Evolutionary conservation across 2,113 vertebrate genomes (phyloP).

Genomic region (Xenopus borealis): DNA sequence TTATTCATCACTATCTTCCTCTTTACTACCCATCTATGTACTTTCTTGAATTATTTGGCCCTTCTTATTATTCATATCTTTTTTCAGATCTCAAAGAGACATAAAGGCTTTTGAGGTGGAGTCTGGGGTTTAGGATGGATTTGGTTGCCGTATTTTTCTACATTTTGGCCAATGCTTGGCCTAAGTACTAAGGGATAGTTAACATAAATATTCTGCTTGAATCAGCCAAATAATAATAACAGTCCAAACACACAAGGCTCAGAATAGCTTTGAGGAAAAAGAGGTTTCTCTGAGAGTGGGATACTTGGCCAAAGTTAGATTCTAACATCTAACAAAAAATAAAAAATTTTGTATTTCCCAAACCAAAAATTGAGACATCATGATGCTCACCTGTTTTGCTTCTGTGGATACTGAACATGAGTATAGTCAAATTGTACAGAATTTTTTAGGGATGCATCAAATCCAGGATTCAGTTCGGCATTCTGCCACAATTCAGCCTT

Average conservation of each 20-base stretch:
- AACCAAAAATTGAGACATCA: too few species aligned
- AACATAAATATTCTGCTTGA: conserved; percentile 26
- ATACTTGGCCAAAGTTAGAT: conserved; percentile 1
- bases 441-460: too few species aligned
- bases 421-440: too few species aligned
- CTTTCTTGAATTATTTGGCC: conserved; percentile 4
- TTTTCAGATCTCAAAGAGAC: conserved; percentile 30
- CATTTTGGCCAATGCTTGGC: conserved; percentile 35
- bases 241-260: conserved; percentile 34
- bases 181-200: conserved; percentile 35
- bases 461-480: too few species aligned
- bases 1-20: neutral
- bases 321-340: too few species aligned
- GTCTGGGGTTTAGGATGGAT: conserved; percentile 41
- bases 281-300: conserved; percentile 29
- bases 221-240: conserved; percentile 35
- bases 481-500: too few species aligned
- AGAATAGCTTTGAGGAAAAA: conserved; percentile 36
- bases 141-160: conserved; percentile 38
- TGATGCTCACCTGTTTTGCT: too few species aligned
- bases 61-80: conserved; percentile 37
- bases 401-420: too few species aligned
- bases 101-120: conserved; percentile 43
- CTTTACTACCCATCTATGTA: neutral
- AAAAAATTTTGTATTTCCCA: too few species aligned